These are phyloP conservation scores for Calephelis nemesis DNA, from an alignment of 1,140 invertebrate species.

Conservation along the genomic window DNA sequence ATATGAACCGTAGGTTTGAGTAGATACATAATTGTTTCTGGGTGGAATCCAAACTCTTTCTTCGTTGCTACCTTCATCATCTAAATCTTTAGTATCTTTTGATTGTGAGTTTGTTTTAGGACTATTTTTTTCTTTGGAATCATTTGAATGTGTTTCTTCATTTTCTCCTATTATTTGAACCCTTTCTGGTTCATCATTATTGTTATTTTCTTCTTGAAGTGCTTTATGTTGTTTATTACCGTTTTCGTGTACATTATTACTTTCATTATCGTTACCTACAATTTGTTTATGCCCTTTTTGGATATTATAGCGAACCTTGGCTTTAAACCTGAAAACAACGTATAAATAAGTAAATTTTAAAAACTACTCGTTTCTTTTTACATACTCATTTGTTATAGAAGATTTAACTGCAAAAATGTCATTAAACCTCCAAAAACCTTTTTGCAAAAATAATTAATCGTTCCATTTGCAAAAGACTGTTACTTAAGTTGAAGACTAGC, in stretches of 20 bases:
- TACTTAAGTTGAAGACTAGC: no score
- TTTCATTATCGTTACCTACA: neutral
- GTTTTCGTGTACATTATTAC: neutral
- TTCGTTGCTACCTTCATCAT: neutral
- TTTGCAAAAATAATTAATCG: no score
- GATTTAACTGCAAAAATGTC: no score
- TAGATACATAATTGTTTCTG: neutral
- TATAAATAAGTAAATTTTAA: neutral
- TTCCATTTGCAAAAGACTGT: no score
- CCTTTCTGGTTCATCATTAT: neutral
- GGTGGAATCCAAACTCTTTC: neutral
- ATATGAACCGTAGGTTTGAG: neutral
- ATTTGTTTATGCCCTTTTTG: neutral
- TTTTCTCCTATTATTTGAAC: neutral
- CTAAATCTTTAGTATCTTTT: neutral
- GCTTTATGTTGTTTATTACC: neutral
- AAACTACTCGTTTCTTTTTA: no score
- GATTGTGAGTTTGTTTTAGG: neutral
- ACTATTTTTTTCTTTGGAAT: constrained; percentile 3
- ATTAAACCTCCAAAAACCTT: no score
- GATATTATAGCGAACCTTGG: constrained; percentile 27
- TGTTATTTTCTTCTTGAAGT: neutral
- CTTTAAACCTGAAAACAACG: constrained; percentile 35
- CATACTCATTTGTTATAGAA: no score
- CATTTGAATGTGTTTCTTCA: neutral